Conservation (phyloP, 2,888 invertebrate genomes). For the Cabera pusaria region DNA sequence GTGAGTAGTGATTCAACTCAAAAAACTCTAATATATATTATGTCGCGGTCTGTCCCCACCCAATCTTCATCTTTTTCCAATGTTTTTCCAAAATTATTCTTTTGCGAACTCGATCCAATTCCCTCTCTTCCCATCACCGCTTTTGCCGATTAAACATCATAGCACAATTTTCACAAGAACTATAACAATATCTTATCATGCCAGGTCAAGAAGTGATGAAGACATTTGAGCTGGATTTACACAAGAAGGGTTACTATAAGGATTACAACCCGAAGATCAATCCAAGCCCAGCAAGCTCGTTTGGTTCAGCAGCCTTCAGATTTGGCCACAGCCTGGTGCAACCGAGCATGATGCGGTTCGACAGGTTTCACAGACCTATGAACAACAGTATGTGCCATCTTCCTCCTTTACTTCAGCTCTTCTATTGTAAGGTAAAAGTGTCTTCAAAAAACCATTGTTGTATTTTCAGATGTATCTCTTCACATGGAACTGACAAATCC, state of each 20-base stretch:
- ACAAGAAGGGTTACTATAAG: constrained; percentile 86
- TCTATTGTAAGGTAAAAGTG: no score
- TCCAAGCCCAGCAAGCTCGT: constrained; percentile 90
- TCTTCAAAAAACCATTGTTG: no score
- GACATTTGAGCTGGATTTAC: constrained; percentile 88
- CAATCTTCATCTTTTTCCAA: no score
- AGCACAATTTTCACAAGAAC: no score
- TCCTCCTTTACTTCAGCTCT: no score
- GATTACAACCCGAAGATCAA: constrained; percentile 88
- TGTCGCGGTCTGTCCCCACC: no score
- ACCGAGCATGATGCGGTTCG: constrained; percentile 88
- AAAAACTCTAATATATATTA: no score
- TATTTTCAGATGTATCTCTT: constrained; percentile 92
- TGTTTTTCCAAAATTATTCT: not conserved
- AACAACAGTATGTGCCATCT: constrained; percentile 90
- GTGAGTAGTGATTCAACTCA: no score
- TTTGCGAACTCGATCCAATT: no score
- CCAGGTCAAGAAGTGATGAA: constrained; percentile 88
- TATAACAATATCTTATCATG: not conserved
- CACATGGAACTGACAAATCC: constrained; percentile 90
- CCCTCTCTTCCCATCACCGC: no score
- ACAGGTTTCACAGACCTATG: constrained; percentile 86
- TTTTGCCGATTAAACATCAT: no score
- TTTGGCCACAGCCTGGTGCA: constrained; percentile 95
- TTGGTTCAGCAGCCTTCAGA: constrained; percentile 92